Base-by-base conservation (phyloP, 2,888 invertebrate genomes). In the Phengaris arion region DNA sequence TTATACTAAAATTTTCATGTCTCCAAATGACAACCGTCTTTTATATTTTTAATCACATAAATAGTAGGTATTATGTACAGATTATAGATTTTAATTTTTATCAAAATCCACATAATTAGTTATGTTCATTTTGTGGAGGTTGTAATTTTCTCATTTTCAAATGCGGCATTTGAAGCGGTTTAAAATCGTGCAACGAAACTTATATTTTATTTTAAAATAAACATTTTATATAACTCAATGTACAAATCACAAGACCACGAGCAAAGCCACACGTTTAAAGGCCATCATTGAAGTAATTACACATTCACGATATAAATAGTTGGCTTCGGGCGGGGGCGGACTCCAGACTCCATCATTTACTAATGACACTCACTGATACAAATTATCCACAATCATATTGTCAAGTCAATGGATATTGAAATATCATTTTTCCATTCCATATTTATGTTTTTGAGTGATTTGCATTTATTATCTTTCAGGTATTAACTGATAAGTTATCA, bases 271-370 rank as follows among this genome's bases (percentile, higher is more conserved):
- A 64, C 35, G 64, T 64, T 64, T 64, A 35, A 64, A 64, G 35
- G 64, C 64, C 64, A 64, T 64, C 35, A 64, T 64, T 64, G 64
- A 64, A 45, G 64, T 64, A 64, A 64, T 64, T 45, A 64, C 12
- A 64, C 35, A 64, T 64, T 35, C 64, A 64, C 12, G 64, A 64
- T 64, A 64, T 64, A 64, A 64, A 64, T 64, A 64, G 64, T 64
- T 45, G 35, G 64, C 35, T 22, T 22, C 6, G 22, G 59, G 22
- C 35, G 35, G 35, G 35, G 64, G 64, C 64, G 35, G 35, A 35
- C 59, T 22, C 9, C 59, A 9, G 22, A 59, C 64, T 64, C 10
- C 64, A 64, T 64, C 7, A 64, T 12, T 64, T 64, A 64, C 35
- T 64, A 64, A 64, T 6, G 64, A 9, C 64, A 12, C 64, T 64